Conservation (phyloP, 2,888 invertebrate genomes). For the Athalia circularis region DNA sequence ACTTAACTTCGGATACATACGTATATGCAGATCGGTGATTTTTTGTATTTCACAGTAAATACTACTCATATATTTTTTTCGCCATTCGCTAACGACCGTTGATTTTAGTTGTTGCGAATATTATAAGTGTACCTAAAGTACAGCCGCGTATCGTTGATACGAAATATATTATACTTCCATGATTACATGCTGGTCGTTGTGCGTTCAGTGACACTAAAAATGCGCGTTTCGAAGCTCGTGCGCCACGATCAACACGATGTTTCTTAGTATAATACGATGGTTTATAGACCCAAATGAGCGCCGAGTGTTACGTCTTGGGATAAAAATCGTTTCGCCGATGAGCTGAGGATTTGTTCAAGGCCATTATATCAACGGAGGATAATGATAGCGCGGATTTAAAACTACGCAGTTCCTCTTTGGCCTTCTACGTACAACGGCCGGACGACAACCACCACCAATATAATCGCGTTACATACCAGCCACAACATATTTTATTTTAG, state of each 20-base stretch:
- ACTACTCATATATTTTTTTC: no score
- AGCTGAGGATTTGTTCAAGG: not conserved
- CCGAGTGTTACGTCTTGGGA: conserved; percentile 19
- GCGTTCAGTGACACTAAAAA: conserved; percentile 33
- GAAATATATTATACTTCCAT: not conserved
- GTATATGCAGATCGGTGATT: no score
- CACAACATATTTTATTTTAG: no score
- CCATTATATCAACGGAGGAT: conserved; percentile 21
- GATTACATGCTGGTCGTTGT: conserved; percentile 18
- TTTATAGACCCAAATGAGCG: not conserved
- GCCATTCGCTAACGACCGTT: no score
- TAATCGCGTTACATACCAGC: no score
- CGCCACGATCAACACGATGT: no score
- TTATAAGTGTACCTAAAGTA: no score
- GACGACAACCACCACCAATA: conserved; percentile 3
- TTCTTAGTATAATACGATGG: not conserved
- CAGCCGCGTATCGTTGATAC: no score
- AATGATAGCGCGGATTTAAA: conserved; percentile 24
- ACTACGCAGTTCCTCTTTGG: conserved; percentile 36
- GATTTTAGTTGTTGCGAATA: no score
- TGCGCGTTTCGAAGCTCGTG: not conserved
- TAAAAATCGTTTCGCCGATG: conserved; percentile 18
- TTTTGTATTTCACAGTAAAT: no score
- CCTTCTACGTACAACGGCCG: conserved; percentile 12
- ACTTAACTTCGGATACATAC: no score